Conservation (phyloP, 1,140 invertebrate species). For the Pollicipes pollicipes region DNA sequence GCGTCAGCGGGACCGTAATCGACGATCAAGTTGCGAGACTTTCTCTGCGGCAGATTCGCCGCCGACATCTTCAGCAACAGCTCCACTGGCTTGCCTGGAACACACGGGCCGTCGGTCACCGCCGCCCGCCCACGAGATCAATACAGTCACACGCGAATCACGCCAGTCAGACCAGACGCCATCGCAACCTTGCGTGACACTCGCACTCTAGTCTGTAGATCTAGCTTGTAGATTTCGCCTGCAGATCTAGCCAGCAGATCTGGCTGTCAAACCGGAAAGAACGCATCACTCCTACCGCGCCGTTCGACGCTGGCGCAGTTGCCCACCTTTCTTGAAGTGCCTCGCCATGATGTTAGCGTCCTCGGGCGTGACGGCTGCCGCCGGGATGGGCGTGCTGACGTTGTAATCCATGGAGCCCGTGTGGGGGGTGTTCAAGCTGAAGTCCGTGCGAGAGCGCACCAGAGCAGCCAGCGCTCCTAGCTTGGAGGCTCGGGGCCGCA, state of each 20-base stretch:
- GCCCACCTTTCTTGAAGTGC: background rate
- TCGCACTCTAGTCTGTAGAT: no score
- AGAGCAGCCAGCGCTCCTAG: conserved; percentile 54
- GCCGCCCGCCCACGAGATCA: no score
- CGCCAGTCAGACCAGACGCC: no score
- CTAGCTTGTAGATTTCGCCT: no score
- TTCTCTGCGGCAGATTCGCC: conserved; percentile 30
- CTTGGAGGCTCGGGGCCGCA: conserved; percentile 42
- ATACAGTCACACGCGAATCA: no score
- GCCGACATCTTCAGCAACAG: conserved; percentile 38
- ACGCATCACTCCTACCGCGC: no score
- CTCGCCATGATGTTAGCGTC: conserved; percentile 35
- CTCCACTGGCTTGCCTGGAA: conserved; percentile 30
- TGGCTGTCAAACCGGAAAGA: no score
- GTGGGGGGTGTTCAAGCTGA: conserved; percentile 49
- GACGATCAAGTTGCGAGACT: conserved; percentile 51
- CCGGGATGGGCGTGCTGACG: conserved; percentile 48
- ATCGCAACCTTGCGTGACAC: no score
- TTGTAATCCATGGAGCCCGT: conserved; percentile 45
- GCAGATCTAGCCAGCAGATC: no score
- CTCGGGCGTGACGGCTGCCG: conserved; percentile 57
- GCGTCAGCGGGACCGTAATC: conserved; percentile 41
- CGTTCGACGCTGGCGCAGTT: no score
- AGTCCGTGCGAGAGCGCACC: conserved; percentile 52
- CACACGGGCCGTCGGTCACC: background rate